Evolutionary conservation across 1,140 invertebrate genomes (phyloP).

Genomic region (Halesus radiatus): DNA sequence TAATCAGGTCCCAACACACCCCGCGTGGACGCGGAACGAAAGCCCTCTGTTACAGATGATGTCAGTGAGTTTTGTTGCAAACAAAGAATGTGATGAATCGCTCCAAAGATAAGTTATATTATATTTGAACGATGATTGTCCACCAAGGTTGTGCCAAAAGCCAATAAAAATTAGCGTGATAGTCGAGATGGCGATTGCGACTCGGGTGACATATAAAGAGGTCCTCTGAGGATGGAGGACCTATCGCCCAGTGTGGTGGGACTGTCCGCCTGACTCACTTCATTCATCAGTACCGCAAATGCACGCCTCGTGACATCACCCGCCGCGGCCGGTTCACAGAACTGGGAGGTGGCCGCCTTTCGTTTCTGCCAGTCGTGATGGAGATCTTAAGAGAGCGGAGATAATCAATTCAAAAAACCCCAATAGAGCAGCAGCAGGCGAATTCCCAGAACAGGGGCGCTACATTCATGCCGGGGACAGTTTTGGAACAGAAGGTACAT

Average conservation of each 20-base stretch:
- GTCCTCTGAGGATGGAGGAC: conserved; percentile 28
- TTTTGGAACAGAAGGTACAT: too few relatives aligned
- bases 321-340: neutral
- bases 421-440: neutral
- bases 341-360: conserved; percentile 32
- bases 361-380: conserved; percentile 16
- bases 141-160: neutral
- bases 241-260: neutral
- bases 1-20: neutral
- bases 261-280: conserved; percentile 5
- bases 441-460: too few relatives aligned
- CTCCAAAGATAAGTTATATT: too few relatives aligned
- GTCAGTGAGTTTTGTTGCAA: too few relatives aligned
- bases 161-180: conserved; percentile 2
- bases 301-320: neutral
- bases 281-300: neutral
- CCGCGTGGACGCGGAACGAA: neutral
- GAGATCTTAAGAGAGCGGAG: too few relatives aligned
- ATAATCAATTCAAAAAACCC: neutral
- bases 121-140: conserved; percentile 18
- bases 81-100: too few relatives aligned
- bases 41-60: too few relatives aligned
- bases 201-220: neutral
- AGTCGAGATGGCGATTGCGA: conserved; percentile 14
- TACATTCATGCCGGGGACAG: too few relatives aligned